Evolutionary conservation across 2,113 vertebrate species (phyloP).

Genomic region (Phainopepla nitens): DNA sequence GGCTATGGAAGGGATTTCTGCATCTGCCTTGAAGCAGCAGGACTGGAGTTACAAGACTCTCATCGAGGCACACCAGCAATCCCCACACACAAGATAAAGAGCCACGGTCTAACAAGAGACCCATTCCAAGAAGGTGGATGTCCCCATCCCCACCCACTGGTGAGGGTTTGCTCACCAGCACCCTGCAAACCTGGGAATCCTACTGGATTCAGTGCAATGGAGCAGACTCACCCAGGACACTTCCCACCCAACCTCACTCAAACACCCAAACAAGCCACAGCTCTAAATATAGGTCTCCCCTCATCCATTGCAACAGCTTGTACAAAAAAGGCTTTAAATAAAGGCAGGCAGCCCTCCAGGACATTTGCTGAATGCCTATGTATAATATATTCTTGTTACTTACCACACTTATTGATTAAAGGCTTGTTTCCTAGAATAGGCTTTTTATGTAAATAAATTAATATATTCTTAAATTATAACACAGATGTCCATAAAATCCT

Average conservation of each 20-base stretch:
- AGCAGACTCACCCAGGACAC: rapidly evolving
- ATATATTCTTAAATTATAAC: conserved; percentile 29
- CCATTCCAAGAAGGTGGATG: too few relatives aligned
- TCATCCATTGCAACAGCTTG: neutral
- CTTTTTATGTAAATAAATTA: conserved; percentile 17
- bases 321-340: neutral
- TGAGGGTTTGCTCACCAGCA: neutral
- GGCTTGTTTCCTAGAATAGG: neutral
- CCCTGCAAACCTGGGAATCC: neutral
- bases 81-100: neutral
- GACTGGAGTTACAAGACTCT: neutral
- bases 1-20: neutral
- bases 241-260: neutral
- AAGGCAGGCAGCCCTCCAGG: neutral
- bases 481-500: conserved; percentile 48
- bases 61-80: neutral
- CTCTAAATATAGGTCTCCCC: neutral
- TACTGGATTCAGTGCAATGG: neutral
- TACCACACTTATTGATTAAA: conserved; percentile 13
- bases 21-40: neutral
- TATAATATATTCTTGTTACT: neutral
- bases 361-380: neutral
- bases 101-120: rapidly evolving
- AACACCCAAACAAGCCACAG: neutral
- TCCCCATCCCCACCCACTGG: neutral